Evolutionary conservation across 2,113 vertebrate species (phyloP).

Genomic region (Ceratotherium simum): DNA sequence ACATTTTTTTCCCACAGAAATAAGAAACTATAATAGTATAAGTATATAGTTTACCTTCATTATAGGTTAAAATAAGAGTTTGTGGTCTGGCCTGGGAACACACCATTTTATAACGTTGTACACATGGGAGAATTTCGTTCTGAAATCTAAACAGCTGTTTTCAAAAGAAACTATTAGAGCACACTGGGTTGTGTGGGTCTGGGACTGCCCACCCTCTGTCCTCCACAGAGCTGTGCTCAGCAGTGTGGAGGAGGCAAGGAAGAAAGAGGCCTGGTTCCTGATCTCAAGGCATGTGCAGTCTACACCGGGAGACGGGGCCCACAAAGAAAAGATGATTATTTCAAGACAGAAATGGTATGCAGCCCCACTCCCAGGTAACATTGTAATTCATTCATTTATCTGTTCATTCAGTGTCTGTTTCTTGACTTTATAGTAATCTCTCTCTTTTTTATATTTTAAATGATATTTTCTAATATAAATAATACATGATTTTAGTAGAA

Average conservation of each 20-base stretch:
- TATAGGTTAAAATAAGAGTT: conserved; percentile 17
- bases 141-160: not conserved
- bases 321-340: not conserved
- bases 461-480: conserved; percentile 1
- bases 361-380: not conserved
- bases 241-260: not conserved
- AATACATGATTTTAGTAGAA: not conserved
- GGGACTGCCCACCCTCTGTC: not conserved
- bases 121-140: not conserved
- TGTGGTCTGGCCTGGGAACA: not conserved
- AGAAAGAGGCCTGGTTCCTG: not conserved
- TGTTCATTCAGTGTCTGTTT: not conserved
- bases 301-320: not conserved
- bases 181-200: not conserved
- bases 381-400: not conserved
- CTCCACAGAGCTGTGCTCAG: not conserved
- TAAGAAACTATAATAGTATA: not conserved
- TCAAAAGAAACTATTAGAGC: not conserved
- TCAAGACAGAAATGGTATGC: not conserved
- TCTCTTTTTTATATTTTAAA: not conserved
- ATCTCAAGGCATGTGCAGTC: not conserved
- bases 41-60: not conserved
- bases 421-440: not conserved
- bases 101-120: not conserved
- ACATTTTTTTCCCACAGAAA: conserved; percentile 27